A percentile compares a stretch with the other conserved stretches of the same genome.
Evolutionary conservation across 2,113 vertebrate genomes (phyloP).

Genomic region (Nipponia nippon): DNA sequence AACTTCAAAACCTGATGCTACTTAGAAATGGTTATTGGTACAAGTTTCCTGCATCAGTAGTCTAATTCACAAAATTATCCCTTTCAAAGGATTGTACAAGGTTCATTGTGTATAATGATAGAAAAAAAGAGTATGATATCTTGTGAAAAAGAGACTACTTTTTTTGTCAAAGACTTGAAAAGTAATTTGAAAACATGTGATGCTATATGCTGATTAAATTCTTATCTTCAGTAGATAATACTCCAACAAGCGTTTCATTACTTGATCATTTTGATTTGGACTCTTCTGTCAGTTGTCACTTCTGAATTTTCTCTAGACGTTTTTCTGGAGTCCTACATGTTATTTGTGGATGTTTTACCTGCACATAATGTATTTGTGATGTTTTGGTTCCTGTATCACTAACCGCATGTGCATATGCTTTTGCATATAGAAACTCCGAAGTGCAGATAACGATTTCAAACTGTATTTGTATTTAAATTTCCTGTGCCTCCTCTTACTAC

Average conservation of each 20-base stretch:
- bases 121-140: background rate
- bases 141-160: background rate
- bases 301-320: background rate
- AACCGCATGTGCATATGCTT: background rate
- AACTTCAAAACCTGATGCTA: background rate
- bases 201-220: background rate
- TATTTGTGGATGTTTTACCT: background rate
- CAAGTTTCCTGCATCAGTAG: background rate
- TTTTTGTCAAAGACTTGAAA: background rate
- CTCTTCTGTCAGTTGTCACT: background rate
- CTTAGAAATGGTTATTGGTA: background rate
- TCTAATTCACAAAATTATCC: slow-evolving; percentile 7
- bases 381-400: background rate
- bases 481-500: background rate
- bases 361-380: background rate
- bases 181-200: background rate
- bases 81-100: background rate
- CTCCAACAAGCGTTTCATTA: background rate
- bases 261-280: background rate
- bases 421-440: background rate
- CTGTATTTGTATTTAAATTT: background rate
- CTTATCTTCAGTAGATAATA: background rate
- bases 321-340: background rate
- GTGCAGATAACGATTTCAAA: background rate
- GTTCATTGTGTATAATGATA: background rate